phyloP scores from a whole-genome alignment of 2,113 vertebrate genomes.

The Artemisiospiza belli region DNA sequence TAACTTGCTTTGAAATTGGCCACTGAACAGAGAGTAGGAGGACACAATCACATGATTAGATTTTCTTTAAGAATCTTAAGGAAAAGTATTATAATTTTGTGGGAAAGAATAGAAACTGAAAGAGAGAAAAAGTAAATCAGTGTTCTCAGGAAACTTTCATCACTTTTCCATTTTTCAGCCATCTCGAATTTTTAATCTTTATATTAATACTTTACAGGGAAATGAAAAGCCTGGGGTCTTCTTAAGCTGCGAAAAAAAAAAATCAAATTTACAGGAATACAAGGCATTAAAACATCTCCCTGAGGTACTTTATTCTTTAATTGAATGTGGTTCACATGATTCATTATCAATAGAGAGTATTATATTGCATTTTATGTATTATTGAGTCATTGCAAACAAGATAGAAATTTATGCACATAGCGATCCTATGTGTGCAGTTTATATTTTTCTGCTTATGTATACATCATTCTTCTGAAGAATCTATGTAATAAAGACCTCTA shows the following conservation, averaged over 20 bases:
- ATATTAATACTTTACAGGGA: neutral
- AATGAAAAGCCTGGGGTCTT: neutral
- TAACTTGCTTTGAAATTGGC: neutral
- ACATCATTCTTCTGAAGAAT: neutral
- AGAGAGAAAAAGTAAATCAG: neutral
- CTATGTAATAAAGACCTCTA: neutral
- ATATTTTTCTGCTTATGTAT: neutral
- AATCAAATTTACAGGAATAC: neutral
- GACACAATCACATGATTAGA: neutral
- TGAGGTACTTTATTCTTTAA: neutral
- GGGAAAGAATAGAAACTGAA: neutral
- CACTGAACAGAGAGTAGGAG: neutral
- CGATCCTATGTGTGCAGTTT: neutral
- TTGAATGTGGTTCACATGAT: neutral
- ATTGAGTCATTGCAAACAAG: neutral
- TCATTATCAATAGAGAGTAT: neutral
- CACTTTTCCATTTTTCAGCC: neutral
- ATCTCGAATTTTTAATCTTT: neutral
- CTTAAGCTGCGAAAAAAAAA: neutral
- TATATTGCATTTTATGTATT: neutral
- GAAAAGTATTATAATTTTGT: neutral
- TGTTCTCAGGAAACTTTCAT: neutral
- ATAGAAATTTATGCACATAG: neutral
- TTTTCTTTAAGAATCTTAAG: neutral
- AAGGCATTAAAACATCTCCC: neutral